These are phyloP conservation scores for Phyllostomus discolor DNA, from an alignment of 2,113 vertebrate genomes.

Conservation along the genomic window DNA sequence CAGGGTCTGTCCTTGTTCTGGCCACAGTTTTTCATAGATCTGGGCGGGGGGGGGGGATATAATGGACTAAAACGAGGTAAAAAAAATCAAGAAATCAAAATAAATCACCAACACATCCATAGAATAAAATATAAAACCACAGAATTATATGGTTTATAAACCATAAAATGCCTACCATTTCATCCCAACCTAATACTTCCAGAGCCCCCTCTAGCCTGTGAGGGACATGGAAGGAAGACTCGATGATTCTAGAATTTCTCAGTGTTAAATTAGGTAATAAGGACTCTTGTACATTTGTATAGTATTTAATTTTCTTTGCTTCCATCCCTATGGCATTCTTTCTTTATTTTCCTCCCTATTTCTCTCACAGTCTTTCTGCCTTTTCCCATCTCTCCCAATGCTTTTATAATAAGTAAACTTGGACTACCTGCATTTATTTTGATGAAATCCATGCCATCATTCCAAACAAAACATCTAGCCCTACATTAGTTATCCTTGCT, in stretches of 20 bases:
- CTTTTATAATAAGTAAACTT: neutral
- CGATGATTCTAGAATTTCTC: neutral
- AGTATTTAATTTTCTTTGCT: neutral
- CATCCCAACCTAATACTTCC: neutral
- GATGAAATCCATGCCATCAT: neutral
- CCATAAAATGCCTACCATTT: neutral
- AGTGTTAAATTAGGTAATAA: neutral
- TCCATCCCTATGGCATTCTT: neutral
- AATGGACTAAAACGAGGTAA: neutral
- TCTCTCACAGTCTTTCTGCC: neutral
- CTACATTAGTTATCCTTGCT: neutral
- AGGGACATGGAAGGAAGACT: neutral
- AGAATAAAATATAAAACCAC: neutral
- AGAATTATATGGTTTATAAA: neutral
- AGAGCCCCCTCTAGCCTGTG: neutral
- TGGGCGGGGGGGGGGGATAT: neutral
- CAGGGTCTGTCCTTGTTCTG: slow-evolving; percentile 35
- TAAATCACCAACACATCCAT: neutral
- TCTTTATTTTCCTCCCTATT: neutral
- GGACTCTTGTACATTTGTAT: neutral
- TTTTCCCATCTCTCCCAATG: no score
- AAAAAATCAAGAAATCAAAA: neutral
- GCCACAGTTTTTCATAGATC: neutral
- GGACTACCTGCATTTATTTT: neutral
- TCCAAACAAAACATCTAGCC: neutral